Percentiles rank a stretch among this genome's conserved stretches.
phyloP scores from a whole-genome alignment of 2,888 invertebrate genomes.

The Rapana venosa region DNA sequence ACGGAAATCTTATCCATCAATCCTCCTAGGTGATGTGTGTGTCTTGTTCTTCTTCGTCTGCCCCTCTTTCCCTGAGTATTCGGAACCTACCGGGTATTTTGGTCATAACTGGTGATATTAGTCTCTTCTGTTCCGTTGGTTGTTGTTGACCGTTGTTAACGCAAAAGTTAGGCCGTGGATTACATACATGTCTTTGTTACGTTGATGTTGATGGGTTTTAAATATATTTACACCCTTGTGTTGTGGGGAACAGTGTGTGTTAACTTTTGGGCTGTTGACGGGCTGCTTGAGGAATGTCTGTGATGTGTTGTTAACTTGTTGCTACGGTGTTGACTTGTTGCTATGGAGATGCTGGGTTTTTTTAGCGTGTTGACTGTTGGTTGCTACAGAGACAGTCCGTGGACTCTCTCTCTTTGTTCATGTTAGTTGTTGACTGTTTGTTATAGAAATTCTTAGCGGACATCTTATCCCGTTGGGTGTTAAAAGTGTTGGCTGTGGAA shows the following conservation, averaged over 20 bases:
- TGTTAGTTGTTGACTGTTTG: too few species aligned
- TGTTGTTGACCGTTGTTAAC: slow-evolving; percentile 4
- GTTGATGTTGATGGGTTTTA: not conserved
- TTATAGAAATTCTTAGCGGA: too few species aligned
- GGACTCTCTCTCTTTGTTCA: too few species aligned
- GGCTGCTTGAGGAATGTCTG: not conserved
- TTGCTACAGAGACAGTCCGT: too few species aligned
- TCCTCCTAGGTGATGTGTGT: too few species aligned
- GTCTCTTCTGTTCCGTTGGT: not conserved
- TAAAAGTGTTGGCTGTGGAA: too few species aligned
- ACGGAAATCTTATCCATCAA: too few species aligned
- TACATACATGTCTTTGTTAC: not conserved
- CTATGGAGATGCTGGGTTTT: too few species aligned
- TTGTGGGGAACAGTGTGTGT: too few species aligned
- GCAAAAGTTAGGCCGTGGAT: not conserved
- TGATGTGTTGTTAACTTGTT: not conserved
- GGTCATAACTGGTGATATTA: not conserved
- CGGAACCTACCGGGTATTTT: slow-evolving; percentile 40
- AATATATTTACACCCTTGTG: not conserved
- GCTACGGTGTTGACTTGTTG: not conserved
- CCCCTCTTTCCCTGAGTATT: slow-evolving; percentile 26
- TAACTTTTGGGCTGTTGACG: too few species aligned
- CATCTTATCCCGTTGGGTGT: too few species aligned
- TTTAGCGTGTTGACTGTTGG: too few species aligned
- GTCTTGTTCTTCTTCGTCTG: not conserved